Evolutionary conservation across 2,797 vertebrate genomes (phyloP).

Genomic region (Australoheros facetus): DNA sequence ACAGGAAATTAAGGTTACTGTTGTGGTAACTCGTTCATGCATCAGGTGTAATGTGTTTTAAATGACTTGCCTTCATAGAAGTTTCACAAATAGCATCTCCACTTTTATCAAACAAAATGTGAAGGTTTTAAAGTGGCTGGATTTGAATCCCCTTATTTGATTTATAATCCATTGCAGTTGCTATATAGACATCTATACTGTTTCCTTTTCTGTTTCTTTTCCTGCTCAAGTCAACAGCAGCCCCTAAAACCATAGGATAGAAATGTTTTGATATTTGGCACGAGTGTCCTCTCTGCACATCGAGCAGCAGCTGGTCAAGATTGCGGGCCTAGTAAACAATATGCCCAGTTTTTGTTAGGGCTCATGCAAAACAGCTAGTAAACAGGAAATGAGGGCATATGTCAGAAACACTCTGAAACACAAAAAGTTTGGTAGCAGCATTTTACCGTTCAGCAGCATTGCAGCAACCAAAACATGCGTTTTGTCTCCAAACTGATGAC

Average conservation of each 20-base stretch:
- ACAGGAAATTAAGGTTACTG: conserved; percentile 42
- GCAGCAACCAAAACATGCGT: not conserved
- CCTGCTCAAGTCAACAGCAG: not conserved
- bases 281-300: not conserved
- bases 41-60: conserved; percentile 51
- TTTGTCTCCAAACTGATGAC: not conserved
- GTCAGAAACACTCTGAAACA: not conserved
- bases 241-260: not conserved
- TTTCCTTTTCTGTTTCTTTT: not conserved
- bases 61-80: conserved; percentile 48
- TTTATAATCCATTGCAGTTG: not conserved
- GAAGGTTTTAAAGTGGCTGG: conserved; percentile 10
- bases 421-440: not conserved
- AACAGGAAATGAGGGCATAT: not conserved
- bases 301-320: not conserved
- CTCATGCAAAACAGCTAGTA: not conserved
- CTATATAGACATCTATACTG: not conserved
- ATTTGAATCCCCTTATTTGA: conserved; percentile 15
- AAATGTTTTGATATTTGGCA: not conserved
- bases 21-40: conserved; percentile 58
- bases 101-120: conserved; percentile 33
- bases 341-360: not conserved
- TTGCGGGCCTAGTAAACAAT: not conserved
- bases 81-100: conserved; percentile 43
- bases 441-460: not conserved